Evolutionary conservation across 2,797 vertebrate genomes (phyloP), one percentile per base, ranked within the genome.

Genomic region (Cryptoblepharus egeriae): DNA sequence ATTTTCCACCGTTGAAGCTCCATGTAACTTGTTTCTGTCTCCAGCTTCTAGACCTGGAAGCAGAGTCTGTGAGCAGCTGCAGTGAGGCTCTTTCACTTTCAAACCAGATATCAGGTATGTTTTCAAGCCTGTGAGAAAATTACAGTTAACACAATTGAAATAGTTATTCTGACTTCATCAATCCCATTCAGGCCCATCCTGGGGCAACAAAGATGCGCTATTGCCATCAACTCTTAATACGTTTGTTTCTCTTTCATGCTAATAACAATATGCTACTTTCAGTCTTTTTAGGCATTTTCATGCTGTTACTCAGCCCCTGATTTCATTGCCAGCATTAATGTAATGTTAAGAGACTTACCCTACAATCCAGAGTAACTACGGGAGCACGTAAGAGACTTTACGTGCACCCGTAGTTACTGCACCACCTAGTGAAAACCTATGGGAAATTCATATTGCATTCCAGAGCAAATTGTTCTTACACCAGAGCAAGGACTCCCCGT

Each of bases 71-170:
- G 97, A 94, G 85, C 97, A 98, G 96, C 94, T 96, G 90, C 97
- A 98, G 18, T 92, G 94, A 58, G 96, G 92, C 45, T 94, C 96
- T 88, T 97, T 97, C 76, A 88, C 94, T 96, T 97, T 95, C 93
- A 97, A 96, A 83, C 97, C 95, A 12, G 98, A 98, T 93, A 99
- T 98, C 94, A 99, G 95, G 92, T 97, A 98, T 77, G 98, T 99
- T 95, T 97, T 98, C 92, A 98, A 93, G 88, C 98, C 98, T 99
- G 92, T 5, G 90, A 42, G 78, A 80, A 24, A 88, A 85, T 84
- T 0, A 84, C 69, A 86, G 73, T 95, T 81, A 95, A 90, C 88
- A 88, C 13, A 24, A 12, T 60, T 18, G 11, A 24, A 55, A 24
- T 8, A 26, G 26, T 28, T 58, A 35, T 37, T 22, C 35, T 63